Conservation (phyloP, 2,888 invertebrate genomes). For the Agapostemon virescens region DNA sequence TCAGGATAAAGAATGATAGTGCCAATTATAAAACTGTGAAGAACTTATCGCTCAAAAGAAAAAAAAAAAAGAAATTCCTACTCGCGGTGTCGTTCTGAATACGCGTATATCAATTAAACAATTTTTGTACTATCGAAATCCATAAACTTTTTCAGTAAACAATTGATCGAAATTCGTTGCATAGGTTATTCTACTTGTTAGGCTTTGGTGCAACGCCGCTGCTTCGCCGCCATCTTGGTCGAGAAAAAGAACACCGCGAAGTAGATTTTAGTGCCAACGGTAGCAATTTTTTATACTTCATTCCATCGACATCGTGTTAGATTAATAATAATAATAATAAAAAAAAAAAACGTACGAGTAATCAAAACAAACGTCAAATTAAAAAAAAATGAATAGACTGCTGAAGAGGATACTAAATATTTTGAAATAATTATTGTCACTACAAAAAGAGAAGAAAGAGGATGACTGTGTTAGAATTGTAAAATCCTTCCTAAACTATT, state of each 20-base stretch:
- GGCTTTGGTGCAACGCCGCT: not conserved
- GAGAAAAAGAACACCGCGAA: slow-evolving; percentile 4
- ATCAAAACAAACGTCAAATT: not conserved
- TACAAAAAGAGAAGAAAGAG: not conserved
- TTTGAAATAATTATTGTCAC: not conserved
- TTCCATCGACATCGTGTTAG: slow-evolving; percentile 16
- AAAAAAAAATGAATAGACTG: not conserved
- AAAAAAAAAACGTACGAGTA: slow-evolving; percentile 24
- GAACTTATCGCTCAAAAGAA: not conserved
- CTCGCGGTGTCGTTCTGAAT: slow-evolving; percentile 4
- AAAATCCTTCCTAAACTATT: not conserved
- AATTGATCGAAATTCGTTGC: not conserved
- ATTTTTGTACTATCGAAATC: slow-evolving; percentile 9
- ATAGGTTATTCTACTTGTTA: not conserved
- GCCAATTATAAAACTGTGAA: slow-evolving; percentile 41
- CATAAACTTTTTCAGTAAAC: not conserved
- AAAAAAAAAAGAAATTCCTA: too few relatives aligned
- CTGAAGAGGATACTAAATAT: not conserved
- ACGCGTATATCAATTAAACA: not conserved
- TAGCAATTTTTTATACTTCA: slow-evolving; percentile 20
- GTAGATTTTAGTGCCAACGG: slow-evolving; percentile 48
- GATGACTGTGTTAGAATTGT: not conserved
- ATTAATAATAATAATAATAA: too few relatives aligned
- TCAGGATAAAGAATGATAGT: slow-evolving; percentile 31
- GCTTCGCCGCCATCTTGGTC: slow-evolving; percentile 1